Evolutionary conservation across 1,140 invertebrate species (phyloP).

Genomic region (Phymorhynchus buccinoides): DNA sequence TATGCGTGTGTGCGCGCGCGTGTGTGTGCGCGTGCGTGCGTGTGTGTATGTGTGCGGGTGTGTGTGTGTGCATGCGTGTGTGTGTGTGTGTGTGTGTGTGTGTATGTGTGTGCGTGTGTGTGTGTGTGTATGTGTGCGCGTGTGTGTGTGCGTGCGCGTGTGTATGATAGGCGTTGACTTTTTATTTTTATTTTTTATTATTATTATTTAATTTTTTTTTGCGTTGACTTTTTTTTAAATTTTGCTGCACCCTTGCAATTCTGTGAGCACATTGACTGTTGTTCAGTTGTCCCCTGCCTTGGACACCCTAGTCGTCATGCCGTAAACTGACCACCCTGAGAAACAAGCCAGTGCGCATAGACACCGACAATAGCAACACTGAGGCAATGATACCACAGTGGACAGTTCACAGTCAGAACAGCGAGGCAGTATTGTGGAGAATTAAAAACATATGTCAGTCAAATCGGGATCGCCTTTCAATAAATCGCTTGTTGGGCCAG

Average conservation of each 20-base stretch:
- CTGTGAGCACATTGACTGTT: not conserved
- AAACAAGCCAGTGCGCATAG: no score
- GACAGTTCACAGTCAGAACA: no score
- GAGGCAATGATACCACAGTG: no score
- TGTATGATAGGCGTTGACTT: no score
- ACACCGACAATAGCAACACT: no score
- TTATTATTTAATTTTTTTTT: not conserved
- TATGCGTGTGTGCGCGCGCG: conserved; percentile 20
- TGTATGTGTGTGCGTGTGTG: not conserved
- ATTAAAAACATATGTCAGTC: no score
- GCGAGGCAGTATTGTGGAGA: no score
- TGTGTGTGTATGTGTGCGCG: not conserved
- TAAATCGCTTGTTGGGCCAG: no score
- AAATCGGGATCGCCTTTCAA: no score
- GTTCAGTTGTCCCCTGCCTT: not conserved
- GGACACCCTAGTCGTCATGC: no score
- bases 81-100: conserved; percentile 29
- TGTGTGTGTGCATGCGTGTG: conserved; percentile 28
- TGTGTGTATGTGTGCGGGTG: conserved; percentile 20
- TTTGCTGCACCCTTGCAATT: not conserved
- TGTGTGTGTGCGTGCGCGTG: not conserved
- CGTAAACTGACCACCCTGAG: no score
- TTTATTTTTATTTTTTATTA: not conserved
- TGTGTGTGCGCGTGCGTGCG: conserved; percentile 17
- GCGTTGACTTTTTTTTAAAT: not conserved